phyloP scores from a whole-genome alignment of 1,140 invertebrate genomes.

The Arion vulgaris region DNA sequence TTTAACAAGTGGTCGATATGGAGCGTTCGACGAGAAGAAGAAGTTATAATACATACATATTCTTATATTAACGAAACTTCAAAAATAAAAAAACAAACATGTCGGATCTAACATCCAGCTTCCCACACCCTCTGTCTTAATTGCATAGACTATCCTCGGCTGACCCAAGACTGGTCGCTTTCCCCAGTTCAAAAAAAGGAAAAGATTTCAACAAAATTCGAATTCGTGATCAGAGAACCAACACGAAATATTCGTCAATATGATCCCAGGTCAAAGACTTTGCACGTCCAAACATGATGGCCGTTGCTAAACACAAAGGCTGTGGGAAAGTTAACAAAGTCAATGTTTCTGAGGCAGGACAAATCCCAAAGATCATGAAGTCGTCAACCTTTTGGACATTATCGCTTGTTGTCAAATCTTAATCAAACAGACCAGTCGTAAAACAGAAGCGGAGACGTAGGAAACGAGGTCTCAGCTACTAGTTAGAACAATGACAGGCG shows the following conservation, averaged over 20 bases:
- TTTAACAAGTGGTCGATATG: too few relatives aligned
- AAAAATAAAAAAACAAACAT: too few relatives aligned
- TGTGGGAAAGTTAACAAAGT: slow-evolving; percentile 8
- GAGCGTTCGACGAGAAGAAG: too few relatives aligned
- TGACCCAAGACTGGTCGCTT: neutral
- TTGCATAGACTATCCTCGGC: too few relatives aligned
- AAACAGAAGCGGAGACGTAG: neutral
- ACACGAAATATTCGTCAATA: neutral
- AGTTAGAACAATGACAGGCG: neutral
- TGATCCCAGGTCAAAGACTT: neutral
- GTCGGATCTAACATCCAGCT: too few relatives aligned
- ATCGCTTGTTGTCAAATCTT: slow-evolving; percentile 11
- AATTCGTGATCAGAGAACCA: neutral
- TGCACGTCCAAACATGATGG: neutral
- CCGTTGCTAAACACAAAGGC: neutral
- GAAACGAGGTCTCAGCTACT: neutral
- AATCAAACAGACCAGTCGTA: neutral
- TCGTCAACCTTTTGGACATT: slow-evolving; percentile 10
- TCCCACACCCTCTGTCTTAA: too few relatives aligned
- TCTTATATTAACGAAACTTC: too few relatives aligned
- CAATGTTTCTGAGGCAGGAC: neutral
- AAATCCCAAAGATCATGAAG: slow-evolving; percentile 3
- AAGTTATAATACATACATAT: too few relatives aligned
- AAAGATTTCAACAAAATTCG: neutral
- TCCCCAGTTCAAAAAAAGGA: neutral